These are phyloP conservation scores for Drosophila parthenogenetica DNA, from an alignment of 2,888 invertebrate genomes.

Conservation along the genomic window DNA sequence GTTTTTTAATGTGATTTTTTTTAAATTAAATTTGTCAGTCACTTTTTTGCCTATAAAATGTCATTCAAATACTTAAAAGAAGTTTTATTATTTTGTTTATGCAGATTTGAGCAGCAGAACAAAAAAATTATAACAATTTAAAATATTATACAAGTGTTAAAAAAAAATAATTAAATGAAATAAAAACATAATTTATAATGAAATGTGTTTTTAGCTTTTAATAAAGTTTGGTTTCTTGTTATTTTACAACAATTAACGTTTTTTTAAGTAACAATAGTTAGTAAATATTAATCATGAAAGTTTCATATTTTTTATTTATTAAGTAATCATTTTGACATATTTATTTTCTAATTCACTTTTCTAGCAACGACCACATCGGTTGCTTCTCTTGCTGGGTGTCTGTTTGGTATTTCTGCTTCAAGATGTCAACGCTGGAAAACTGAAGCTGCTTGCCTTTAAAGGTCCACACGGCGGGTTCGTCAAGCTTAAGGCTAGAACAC, in stretches of 20 bases:
- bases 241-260: no score
- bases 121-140: no score
- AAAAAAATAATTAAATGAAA: no score
- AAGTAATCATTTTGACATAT: neutral
- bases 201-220: no score
- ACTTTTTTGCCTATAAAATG: no score
- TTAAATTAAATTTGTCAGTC: neutral
- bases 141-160: no score
- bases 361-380: conserved; percentile 10
- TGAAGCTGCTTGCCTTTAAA: conserved; percentile 76
- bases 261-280: neutral
- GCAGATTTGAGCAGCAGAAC: no score
- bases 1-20: conserved; percentile 6
- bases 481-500: conserved; percentile 70
- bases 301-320: neutral
- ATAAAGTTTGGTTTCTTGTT: no score
- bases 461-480: conserved; percentile 74
- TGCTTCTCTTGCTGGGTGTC: conserved; percentile 49
- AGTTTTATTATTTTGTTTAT: no score
- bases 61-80: no score
- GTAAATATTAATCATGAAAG: neutral
- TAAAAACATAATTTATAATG: no score
- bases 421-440: conserved; percentile 61
- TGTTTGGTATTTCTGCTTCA: conserved; percentile 41
- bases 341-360: neutral